phyloP scores from a whole-genome alignment of 2,888 invertebrate genomes.

The Euplagia quadripunctaria region DNA sequence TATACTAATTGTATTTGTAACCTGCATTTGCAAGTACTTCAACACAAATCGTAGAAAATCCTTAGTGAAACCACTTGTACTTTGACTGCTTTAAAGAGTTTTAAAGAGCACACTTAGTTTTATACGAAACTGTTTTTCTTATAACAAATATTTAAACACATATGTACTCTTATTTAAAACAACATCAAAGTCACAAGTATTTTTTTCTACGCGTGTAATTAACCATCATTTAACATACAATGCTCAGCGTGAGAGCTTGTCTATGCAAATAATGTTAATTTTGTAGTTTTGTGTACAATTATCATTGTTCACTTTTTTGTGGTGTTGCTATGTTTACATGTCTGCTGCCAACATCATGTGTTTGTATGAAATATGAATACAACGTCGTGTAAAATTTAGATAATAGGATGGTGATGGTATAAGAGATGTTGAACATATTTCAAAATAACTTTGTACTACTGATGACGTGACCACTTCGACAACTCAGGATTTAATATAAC shows the following conservation, averaged over 20 bases:
- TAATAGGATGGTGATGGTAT: no score
- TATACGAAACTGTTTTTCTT: not conserved
- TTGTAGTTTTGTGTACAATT: slow-evolving; percentile 9
- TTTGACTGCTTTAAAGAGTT: not conserved
- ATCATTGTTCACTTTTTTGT: slow-evolving; percentile 6
- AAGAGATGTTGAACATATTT: not conserved
- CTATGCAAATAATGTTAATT: slow-evolving; percentile 24
- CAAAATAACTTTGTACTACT: not conserved
- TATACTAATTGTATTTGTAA: no score
- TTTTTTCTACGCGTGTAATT: slow-evolving; percentile 4
- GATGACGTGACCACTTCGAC: no score
- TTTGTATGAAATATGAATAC: no score
- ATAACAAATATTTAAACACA: not conserved
- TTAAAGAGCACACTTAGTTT: not conserved
- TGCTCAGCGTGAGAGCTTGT: slow-evolving; percentile 28
- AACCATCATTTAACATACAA: slow-evolving; percentile 24
- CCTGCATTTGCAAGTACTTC: no score
- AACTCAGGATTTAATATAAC: no score
- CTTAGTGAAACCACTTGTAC: not conserved
- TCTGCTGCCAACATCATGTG: no score
- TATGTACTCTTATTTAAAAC: not conserved
- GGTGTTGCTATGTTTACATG: not conserved
- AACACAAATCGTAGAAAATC: not conserved
- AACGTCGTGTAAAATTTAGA: no score
- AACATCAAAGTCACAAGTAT: not conserved